phyloP scores from a whole-genome alignment of 2,888 invertebrate genomes.

The Heliconius ethilla region DNA sequence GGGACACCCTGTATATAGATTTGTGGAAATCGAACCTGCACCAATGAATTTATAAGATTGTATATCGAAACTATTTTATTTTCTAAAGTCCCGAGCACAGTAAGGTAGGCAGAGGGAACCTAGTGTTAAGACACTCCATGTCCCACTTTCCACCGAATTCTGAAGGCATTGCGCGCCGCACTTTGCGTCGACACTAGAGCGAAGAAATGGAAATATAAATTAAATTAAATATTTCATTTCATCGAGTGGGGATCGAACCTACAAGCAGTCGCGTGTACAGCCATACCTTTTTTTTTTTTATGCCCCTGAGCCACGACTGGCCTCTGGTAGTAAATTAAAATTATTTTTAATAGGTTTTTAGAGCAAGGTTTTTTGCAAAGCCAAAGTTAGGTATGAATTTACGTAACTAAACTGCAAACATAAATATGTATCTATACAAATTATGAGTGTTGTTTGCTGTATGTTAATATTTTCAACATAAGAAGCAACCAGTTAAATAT shows the following conservation, averaged over 20 bases:
- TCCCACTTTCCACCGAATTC: too few species aligned
- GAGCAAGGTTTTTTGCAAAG: background rate
- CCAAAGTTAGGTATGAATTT: background rate
- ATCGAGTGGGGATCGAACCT: too few species aligned
- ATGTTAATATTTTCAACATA: background rate
- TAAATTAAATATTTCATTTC: too few species aligned
- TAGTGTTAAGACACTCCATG: too few species aligned
- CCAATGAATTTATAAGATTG: background rate
- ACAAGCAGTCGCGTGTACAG: too few species aligned
- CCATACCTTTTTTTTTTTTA: too few species aligned
- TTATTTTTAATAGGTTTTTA: background rate
- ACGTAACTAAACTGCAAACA: background rate
- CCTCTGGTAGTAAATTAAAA: background rate
- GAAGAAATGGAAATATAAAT: too few species aligned
- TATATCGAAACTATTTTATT: background rate
- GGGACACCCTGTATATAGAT: too few species aligned
- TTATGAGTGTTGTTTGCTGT: background rate
- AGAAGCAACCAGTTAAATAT: conserved; percentile 2
- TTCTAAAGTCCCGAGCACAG: background rate
- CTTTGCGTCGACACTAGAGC: too few species aligned
- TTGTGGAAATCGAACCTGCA: background rate
- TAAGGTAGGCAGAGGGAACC: too few species aligned
- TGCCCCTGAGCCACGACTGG: too few species aligned
- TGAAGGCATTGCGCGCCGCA: too few species aligned
- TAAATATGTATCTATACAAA: background rate